Evolutionary conservation across 2,113 vertebrate species (phyloP), one percentile per base, ranked within the genome.

Genomic region (Columba janthina): DNA sequence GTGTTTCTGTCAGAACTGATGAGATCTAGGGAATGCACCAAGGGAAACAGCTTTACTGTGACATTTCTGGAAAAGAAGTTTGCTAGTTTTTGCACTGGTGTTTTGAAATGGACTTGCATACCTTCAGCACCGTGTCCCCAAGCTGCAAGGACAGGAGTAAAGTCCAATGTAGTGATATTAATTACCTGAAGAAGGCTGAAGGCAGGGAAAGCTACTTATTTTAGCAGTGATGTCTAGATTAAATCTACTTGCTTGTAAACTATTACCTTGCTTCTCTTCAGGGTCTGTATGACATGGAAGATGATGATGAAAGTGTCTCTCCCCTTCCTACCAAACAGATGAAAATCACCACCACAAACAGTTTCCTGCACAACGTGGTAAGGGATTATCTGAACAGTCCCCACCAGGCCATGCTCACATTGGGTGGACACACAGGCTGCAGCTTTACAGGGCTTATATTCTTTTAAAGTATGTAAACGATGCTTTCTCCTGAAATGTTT

Each of bases 321-420:
- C 96, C 97, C 31, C 72, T 98, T 92, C 94, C 98, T 54, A 98
- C 92, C 92, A 99, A 99, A 97, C 98, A 99, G 97, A 98, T 99
- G 96, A 99, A 99, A 97, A 98, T 99, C 51, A 98, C 98, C 31
- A 96, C 99, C 53, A 83, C 98, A 3, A 98, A 98, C 89, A 97
- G 94, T 93, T 98, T 99, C 92, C 95, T 98, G 58, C 98, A 98
- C 46, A 98, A 98, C 18, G 62, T 97, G 98, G 99, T 99, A 98
- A 98, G 98, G 50, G 34, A 25, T 76, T 64, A 34, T 32, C 66
- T 83, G 62, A 80, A 8, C 44, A 46, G 54, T 34, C 67, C 32
- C 53, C 25, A n/a, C 38, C 15, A 38, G 1, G 12, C 54, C 21
- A 4, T 72, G 20, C 46, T 85, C 38, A 40, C 36, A 13, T 5